phyloP scores from a whole-genome alignment of 2,888 invertebrate species.

The Andrena haemorrhoa region DNA sequence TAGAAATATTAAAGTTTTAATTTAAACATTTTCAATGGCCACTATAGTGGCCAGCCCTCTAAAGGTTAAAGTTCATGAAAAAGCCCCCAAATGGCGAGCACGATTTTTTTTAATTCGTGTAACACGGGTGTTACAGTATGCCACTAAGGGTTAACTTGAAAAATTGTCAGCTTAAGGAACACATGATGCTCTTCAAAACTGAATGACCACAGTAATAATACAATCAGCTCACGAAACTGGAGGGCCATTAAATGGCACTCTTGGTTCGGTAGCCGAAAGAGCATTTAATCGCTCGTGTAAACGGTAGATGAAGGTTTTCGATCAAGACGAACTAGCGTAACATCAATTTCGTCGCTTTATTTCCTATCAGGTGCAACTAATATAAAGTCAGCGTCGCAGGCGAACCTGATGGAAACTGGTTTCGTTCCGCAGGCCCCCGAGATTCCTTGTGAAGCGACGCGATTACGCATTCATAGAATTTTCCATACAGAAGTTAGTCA shows the following conservation, averaged over 20 bases:
- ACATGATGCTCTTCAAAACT: too few species aligned
- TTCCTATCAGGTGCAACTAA: not conserved
- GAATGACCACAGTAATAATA: too few species aligned
- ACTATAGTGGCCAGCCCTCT: too few species aligned
- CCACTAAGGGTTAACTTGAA: too few species aligned
- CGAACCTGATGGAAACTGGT: not conserved
- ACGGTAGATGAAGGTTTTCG: not conserved
- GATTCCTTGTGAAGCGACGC: not conserved
- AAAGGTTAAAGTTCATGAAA: too few species aligned
- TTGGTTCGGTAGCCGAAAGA: not conserved
- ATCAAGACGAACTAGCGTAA: not conserved
- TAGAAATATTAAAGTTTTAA: too few species aligned
- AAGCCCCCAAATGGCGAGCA: too few species aligned
- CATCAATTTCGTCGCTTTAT: not conserved
- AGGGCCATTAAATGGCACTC: not conserved
- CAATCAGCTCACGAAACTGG: too few species aligned
- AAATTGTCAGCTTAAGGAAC: too few species aligned
- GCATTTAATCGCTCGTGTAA: not conserved
- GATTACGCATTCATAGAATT: conserved; percentile 60
- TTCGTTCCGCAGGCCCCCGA: not conserved
- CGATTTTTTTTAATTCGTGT: too few species aligned
- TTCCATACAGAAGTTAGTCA: conserved; percentile 57
- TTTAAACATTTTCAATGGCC: too few species aligned
- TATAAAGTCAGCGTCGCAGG: not conserved
- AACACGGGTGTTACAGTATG: too few species aligned